phyloP scores from a whole-genome alignment of 1,140 invertebrate species.

The Mizuhopecten yessoensis region DNA sequence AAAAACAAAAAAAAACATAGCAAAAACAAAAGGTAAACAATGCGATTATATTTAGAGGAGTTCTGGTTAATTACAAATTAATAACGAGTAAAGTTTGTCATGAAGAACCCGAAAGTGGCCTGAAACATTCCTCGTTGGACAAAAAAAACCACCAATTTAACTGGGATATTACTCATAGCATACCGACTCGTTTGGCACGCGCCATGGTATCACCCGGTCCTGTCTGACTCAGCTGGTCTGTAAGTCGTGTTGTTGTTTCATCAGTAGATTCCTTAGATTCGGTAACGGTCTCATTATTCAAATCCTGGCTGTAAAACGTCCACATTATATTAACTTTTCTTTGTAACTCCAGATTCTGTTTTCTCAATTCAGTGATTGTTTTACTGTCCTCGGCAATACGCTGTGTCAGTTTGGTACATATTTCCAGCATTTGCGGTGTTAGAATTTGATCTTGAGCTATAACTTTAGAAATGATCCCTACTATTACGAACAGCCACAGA shows the following conservation, averaged over 20 bases:
- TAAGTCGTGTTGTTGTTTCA: neutral
- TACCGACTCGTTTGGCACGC: neutral
- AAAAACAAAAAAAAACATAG: no score
- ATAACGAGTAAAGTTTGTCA: no score
- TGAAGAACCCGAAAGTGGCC: no score
- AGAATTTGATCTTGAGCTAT: neutral
- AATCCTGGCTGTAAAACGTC: neutral
- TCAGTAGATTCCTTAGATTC: no score
- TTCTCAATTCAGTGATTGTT: neutral
- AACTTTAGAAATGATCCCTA: neutral
- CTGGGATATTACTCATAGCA: no score
- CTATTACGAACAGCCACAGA: neutral
- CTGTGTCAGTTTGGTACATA: neutral
- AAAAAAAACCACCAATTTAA: no score
- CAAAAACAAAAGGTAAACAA: no score
- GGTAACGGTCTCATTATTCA: neutral
- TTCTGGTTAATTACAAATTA: no score
- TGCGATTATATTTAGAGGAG: no score
- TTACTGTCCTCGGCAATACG: no score
- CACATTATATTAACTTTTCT: neutral
- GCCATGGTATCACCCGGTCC: neutral
- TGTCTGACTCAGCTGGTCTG: neutral
- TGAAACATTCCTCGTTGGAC: no score
- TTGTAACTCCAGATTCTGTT: neutral
- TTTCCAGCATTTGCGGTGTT: neutral